Evolutionary conservation across 2,113 vertebrate genomes (phyloP), one percentile per base, ranked within the genome.

Genomic region (Microcebus tavaratra): DNA sequence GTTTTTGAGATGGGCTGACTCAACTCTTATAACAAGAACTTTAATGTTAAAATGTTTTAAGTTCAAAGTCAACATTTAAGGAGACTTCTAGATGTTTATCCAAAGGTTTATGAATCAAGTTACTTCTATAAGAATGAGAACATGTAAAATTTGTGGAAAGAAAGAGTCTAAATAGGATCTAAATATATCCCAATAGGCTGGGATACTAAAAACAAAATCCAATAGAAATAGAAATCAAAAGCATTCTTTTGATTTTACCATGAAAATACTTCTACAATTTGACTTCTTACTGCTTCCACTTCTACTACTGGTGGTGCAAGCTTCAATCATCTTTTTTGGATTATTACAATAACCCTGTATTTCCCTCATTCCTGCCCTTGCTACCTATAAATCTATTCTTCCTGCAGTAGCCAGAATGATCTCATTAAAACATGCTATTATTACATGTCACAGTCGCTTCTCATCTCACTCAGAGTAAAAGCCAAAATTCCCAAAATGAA

Each of bases 1-100:
- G 21, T 88, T 67, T 93, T 93, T 79, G 61, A 83, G 36, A 68
- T 21, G 34, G 48, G 5, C 53, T 88, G 2, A 1, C 27, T 90
- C 18, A 27, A n/a, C 6, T 91, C 48, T 92, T 45, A 73, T 23
- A 85, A 86, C 4, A 5, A 90, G 14, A 4, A 90, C 17, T 92
- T 90, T 81, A 63, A 61, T n/a, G 45, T 90, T n/a, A 81, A 94
- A 78, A 65, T 17, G 39, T 82, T 96, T 86, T 79, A 53, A 93
- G 13, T 39, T 87, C 48, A 65, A 53, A 91, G 29, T 84, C 48
- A 76, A 34, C n/a, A 92, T 67, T 76, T 84, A 90, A 65, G 55
- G 36, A 92, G 31, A n/a, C 5, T 75, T 90, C 14, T 12, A 25
- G 53, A 23, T 79, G 15, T 55, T 73, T 86, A 89, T 72, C 31